Evolutionary conservation across 2,113 vertebrate genomes (phyloP).

Genomic region (Aix galericulata): DNA sequence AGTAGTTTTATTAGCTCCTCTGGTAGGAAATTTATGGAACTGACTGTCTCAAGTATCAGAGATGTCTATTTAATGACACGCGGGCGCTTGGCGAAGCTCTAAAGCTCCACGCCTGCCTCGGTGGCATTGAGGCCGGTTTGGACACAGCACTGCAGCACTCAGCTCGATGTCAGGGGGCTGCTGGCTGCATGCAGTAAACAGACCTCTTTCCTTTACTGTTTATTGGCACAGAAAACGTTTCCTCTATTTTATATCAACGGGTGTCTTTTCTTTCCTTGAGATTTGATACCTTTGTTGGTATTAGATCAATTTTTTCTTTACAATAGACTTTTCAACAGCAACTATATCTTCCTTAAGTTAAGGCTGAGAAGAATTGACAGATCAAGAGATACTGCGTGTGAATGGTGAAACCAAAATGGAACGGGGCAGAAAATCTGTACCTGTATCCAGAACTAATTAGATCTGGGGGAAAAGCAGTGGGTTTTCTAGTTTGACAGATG

Average conservation of each 20-base stretch:
- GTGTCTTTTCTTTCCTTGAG: neutral
- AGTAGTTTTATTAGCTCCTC: neutral
- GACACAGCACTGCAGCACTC: rapidly evolving
- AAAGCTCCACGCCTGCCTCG: neutral
- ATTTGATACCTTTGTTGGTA: neutral
- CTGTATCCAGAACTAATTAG: neutral
- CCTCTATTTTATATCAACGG: neutral
- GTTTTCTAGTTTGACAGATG: neutral
- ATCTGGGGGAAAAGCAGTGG: neutral
- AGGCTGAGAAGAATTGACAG: constrained; percentile 1
- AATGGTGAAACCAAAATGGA: neutral
- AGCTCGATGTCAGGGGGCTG: neutral
- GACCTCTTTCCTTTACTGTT: neutral
- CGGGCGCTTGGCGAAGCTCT: neutral
- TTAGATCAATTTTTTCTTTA: constrained; percentile 23
- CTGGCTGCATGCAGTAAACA: neutral
- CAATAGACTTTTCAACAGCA: constrained; percentile 14
- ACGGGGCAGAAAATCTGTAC: neutral
- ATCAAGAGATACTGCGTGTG: neutral
- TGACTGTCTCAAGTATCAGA: neutral
- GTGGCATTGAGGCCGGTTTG: neutral
- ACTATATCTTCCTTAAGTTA: neutral
- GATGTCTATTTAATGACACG: neutral
- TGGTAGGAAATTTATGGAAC: neutral
- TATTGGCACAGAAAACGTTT: neutral